Percentiles rank a stretch among this genome's conserved stretches.
Evolutionary conservation across 1,140 invertebrate species (phyloP).

Genomic region (Idris sp.): DNA sequence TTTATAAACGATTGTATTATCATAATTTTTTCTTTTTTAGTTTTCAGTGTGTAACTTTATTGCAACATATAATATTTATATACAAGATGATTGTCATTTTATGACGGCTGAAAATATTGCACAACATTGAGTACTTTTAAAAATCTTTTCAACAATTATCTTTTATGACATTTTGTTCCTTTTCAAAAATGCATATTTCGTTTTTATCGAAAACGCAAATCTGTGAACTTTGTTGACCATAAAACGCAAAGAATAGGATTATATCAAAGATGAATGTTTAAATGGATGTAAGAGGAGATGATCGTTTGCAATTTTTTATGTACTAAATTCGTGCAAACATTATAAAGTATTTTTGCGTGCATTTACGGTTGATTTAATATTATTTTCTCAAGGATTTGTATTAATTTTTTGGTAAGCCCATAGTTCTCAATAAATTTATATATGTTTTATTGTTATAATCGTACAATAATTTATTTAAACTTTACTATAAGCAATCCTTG

Average conservation of each 20-base stretch:
- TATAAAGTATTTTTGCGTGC: constrained; percentile 3
- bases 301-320: constrained; percentile 32
- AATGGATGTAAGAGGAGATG: constrained; percentile 37
- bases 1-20: constrained; percentile 45
- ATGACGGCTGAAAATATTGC: constrained; percentile 34
- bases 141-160: constrained; percentile 42
- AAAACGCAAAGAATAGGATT: constrained; percentile 45
- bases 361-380: constrained; percentile 18
- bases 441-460: no score
- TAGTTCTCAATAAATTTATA: no score
- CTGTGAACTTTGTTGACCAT: constrained; percentile 38
- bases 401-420: constrained; percentile 1
- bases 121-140: constrained; percentile 16
- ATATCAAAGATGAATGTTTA: constrained; percentile 27
- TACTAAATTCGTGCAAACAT: constrained; percentile 24
- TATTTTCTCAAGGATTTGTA: background rate
- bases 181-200: constrained; percentile 33
- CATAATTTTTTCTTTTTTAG: constrained; percentile 41
- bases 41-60: constrained; percentile 28
- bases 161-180: constrained; percentile 52
- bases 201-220: constrained; percentile 48
- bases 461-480: no score
- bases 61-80: constrained; percentile 51
- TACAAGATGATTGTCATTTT: constrained; percentile 49
- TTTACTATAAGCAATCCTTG: no score